A percentile compares a stretch with the other conserved stretches of the same genome.
phyloP scores from a whole-genome alignment of 2,797 vertebrate species.

The Bradypus variegatus region DNA sequence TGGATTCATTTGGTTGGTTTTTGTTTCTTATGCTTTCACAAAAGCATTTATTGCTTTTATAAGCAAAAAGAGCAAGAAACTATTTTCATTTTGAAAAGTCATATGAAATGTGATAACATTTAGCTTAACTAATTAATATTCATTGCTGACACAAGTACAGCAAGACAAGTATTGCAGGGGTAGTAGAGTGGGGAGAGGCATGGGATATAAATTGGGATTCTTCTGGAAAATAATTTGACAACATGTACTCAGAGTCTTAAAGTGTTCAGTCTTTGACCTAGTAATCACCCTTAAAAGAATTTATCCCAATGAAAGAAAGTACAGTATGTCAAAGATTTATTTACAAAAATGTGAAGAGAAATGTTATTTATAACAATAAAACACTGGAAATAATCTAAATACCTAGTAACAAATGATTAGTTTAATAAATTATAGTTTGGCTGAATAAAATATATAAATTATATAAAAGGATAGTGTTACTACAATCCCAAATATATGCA shows the following conservation, averaged over 20 bases:
- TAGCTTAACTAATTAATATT: neutral
- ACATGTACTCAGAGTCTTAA: neutral
- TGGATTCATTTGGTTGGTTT: neutral
- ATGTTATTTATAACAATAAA: neutral
- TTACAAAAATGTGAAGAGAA: neutral
- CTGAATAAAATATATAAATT: neutral
- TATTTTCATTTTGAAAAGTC: neutral
- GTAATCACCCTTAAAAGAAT: neutral
- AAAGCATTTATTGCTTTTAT: neutral
- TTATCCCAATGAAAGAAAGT: neutral
- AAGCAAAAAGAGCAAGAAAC: neutral
- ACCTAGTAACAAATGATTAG: neutral
- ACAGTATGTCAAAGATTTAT: neutral
- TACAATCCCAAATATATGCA: neutral
- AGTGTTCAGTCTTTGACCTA: neutral
- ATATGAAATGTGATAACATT: neutral
- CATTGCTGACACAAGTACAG: neutral
- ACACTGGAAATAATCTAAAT: neutral
- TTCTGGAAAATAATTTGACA: neutral
- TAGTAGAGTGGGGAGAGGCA: too few relatives aligned
- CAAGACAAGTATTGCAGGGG: neutral
- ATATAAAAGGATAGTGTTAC: neutral
- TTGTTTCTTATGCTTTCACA: conserved; percentile 12
- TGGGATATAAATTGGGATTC: neutral
- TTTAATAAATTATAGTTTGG: neutral